phyloP scores from a whole-genome alignment of 2,888 invertebrate genomes.

The Acanthosepion lycidas region DNA sequence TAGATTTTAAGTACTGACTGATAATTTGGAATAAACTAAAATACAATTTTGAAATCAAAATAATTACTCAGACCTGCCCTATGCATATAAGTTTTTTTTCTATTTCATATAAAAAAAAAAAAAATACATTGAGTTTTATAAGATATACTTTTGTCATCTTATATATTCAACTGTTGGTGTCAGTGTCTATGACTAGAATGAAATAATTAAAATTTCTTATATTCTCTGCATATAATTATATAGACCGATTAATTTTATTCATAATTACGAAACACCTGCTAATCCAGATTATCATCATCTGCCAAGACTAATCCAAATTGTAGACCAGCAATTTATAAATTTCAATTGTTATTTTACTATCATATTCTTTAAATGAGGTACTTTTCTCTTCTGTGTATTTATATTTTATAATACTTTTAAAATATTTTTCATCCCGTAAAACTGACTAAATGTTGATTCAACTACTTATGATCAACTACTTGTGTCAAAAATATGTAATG shows the following conservation, averaged over 20 bases:
- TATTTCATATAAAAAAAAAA: not conserved
- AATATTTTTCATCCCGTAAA: too few species aligned
- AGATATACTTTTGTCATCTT: not conserved
- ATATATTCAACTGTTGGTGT: not conserved
- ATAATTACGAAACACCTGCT: not conserved
- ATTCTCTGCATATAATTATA: not conserved
- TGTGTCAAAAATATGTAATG: too few species aligned
- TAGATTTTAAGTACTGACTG: too few species aligned
- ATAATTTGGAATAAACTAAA: too few species aligned
- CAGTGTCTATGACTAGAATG: not conserved
- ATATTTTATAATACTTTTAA: too few species aligned
- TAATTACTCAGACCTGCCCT: too few species aligned
- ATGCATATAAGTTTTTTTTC: not conserved
- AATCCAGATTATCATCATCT: constrained; percentile 8
- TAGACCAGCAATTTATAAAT: not conserved
- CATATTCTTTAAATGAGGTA: too few species aligned
- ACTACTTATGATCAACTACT: too few species aligned
- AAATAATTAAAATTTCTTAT: not conserved
- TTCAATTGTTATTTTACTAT: too few species aligned
- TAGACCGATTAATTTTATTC: not conserved
- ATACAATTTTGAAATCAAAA: not conserved
- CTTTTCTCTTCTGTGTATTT: too few species aligned
- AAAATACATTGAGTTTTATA: not conserved
- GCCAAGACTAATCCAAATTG: not conserved
- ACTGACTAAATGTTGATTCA: too few species aligned